phyloP scores from a whole-genome alignment of 1,140 invertebrate genomes.

The Sinonovacula constricta region DNA sequence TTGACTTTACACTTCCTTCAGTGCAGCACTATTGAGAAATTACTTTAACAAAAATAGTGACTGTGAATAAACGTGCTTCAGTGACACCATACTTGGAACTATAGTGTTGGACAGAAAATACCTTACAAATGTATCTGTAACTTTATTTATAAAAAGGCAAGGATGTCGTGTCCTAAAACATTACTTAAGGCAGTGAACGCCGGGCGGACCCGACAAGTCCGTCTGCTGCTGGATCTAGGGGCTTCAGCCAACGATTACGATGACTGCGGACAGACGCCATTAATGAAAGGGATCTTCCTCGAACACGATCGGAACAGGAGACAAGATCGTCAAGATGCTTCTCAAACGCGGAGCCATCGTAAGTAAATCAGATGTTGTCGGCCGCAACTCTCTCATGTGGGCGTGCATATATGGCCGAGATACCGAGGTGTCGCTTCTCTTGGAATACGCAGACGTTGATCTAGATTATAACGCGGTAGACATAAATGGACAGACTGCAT shows the following conservation, averaged over 20 bases:
- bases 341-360: slow-evolving; percentile 49
- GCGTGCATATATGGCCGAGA: slow-evolving; percentile 58
- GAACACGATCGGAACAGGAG: slow-evolving; percentile 44
- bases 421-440: slow-evolving; percentile 48
- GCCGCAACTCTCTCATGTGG: slow-evolving; percentile 58
- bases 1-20: too few relatives aligned
- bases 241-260: slow-evolving; percentile 46
- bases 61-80: too few relatives aligned
- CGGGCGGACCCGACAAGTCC: slow-evolving; percentile 55
- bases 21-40: too few relatives aligned
- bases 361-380: slow-evolving; percentile 56
- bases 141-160: too few relatives aligned
- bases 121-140: too few relatives aligned
- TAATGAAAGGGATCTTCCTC: slow-evolving; percentile 54
- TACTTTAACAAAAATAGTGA: too few relatives aligned
- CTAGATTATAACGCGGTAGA: slow-evolving; percentile 54
- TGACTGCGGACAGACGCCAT: slow-evolving; percentile 62
- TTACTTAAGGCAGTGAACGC: slow-evolving; percentile 59
- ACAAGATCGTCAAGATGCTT: slow-evolving; percentile 54
- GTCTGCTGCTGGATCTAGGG: slow-evolving; percentile 56
- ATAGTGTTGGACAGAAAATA: too few relatives aligned
- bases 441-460: slow-evolving; percentile 58
- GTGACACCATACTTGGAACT: too few relatives aligned
- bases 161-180: slow-evolving; percentile 40
- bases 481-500: slow-evolving; percentile 58